These are phyloP conservation scores for Cryptoleucopteryx plumbea DNA, from an alignment of 2,113 vertebrate species.

Conservation along the genomic window DNA sequence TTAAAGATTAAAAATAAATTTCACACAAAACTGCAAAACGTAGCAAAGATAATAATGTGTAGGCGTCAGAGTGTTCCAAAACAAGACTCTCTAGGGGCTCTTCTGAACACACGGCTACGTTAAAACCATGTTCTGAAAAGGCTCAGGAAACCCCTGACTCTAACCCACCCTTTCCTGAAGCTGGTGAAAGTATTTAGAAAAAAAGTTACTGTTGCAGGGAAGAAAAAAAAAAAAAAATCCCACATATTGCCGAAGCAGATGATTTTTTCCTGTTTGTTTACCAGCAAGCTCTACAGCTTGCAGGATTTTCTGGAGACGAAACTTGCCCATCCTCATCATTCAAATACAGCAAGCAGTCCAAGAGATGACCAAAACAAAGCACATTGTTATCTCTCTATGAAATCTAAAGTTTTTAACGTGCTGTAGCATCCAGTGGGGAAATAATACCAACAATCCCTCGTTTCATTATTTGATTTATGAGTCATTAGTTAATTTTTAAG, in stretches of 20 bases:
- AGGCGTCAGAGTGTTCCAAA: constrained; percentile 80
- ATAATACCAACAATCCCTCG: not conserved
- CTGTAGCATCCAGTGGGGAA: not conserved
- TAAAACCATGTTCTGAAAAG: constrained; percentile 72
- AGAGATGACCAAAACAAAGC: not conserved
- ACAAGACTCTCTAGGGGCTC: constrained; percentile 77
- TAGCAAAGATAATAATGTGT: constrained; percentile 75
- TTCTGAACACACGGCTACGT: constrained; percentile 64
- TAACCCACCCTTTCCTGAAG: constrained; percentile 82
- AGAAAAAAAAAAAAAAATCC: not conserved
- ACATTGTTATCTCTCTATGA: not conserved
- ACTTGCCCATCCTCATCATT: not conserved
- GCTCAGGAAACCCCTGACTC: constrained; percentile 79
- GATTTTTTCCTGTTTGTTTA: constrained; percentile 55
- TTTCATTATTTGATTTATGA: not conserved
- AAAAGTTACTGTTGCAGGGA: constrained; percentile 41
- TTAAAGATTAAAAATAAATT: constrained; percentile 80
- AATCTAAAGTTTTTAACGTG: not conserved
- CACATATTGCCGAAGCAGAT: not conserved
- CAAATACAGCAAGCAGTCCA: not conserved
- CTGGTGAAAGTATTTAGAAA: constrained; percentile 73
- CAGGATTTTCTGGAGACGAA: not conserved
- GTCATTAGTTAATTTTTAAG: not conserved
- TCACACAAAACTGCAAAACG: constrained; percentile 75
- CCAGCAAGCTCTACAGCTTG: not conserved